Percentiles rank a stretch among this genome's conserved stretches.
Evolutionary conservation across 2,113 vertebrate species (phyloP).

Genomic region (Tichodroma muraria): DNA sequence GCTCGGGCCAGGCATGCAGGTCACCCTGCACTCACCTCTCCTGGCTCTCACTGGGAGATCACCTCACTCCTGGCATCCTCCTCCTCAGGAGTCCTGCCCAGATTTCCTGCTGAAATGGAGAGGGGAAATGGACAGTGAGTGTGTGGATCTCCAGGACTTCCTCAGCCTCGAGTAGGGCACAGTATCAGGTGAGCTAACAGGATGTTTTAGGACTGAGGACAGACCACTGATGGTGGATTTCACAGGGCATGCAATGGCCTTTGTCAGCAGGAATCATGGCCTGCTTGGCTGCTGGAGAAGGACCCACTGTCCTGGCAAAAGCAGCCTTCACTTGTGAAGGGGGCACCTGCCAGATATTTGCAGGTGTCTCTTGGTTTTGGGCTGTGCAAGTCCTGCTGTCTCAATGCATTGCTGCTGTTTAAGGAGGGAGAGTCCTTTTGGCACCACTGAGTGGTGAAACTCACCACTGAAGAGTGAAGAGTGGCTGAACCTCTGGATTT

Average conservation of each 20-base stretch:
- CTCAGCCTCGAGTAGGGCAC: accelerated
- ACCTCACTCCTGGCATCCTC: no score
- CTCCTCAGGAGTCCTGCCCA: neutral
- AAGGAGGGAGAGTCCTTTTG: neutral
- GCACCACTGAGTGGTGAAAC: no score
- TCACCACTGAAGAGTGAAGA: no score
- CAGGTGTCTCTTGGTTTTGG: neutral
- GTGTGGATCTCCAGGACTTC: neutral
- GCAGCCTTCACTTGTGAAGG: neutral
- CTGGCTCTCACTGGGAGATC: neutral
- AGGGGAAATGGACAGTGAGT: no score
- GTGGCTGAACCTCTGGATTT: neutral
- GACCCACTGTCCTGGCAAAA: neutral
- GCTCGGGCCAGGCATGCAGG: neutral
- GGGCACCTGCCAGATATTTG: neutral
- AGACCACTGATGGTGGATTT: neutral
- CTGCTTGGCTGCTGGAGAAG: neutral
- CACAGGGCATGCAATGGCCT: neutral
- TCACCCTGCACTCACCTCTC: neutral
- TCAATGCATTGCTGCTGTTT: neutral
- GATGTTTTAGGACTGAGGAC: neutral
- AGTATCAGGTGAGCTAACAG: neutral
- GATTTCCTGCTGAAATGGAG: neutral
- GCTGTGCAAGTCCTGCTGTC: neutral
- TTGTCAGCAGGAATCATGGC: neutral